phyloP scores from a whole-genome alignment of 2,797 vertebrate genomes.

The Sebastes nivosus region DNA sequence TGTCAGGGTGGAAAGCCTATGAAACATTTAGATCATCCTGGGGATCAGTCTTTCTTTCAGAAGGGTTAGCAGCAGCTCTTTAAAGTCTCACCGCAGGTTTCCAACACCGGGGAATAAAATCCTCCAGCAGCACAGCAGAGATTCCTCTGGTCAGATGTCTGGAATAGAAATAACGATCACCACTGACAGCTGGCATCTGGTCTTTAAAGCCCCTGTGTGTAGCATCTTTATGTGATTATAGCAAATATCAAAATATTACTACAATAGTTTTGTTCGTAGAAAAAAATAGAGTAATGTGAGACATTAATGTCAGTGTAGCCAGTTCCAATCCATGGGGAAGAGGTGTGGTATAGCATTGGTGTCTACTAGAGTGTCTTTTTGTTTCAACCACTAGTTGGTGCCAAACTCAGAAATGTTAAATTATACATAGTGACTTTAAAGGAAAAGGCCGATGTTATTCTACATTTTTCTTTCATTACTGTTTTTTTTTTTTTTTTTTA shows the following conservation, averaged over 20 bases:
- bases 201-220: neutral
- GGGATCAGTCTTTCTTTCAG: neutral
- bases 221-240: neutral
- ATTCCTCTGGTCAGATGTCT: neutral
- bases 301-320: neutral
- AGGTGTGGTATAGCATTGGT: neutral
- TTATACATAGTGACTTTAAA: neutral
- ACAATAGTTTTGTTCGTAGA: neutral
- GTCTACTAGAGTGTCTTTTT: too few species aligned
- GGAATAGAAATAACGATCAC: neutral
- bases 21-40: constrained; percentile 26
- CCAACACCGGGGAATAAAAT: neutral
- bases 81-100: neutral
- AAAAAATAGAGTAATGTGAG: fast-evolving
- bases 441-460: neutral
- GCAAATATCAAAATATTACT: neutral
- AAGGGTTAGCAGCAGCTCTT: neutral
- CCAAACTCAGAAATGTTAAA: neutral
- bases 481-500: neutral
- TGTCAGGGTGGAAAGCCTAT: neutral
- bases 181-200: neutral
- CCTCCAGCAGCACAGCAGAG: neutral
- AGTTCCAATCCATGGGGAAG: neutral
- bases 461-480: too few species aligned
- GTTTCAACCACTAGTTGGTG: neutral